Evolutionary conservation across 2,797 vertebrate species (phyloP), one percentile per base, ranked within the genome.

Genomic region (Chaenodraco wilsoni): DNA sequence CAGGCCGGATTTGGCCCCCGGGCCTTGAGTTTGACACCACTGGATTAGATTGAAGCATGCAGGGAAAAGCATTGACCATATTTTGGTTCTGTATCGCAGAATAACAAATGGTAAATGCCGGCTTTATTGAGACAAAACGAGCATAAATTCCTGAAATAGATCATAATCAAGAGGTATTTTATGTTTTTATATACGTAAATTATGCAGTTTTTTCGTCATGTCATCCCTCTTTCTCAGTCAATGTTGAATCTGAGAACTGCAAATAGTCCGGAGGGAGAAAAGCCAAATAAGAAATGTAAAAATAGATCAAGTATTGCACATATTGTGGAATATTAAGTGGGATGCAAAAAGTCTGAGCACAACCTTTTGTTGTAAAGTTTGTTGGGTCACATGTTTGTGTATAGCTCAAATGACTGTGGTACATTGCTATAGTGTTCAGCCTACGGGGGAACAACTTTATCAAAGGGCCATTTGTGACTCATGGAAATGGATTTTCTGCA

Each of bases 391-490:
- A 49, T 21, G 55, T 54, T 9, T 37, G 31, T 12, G 19, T 43
- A 8, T 13, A 50, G 7, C 52, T 19, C n/a, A 77, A n/a, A 68
- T 12, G 27, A 7, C 16, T 50, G 31, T 2, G 4, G 14, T 27
- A 16, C 9, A 68, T 46, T 49, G 72, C 17, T 62, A 40, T 58
- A 62, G 17, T 13, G 6, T 66, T 59, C 4, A 68, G 33, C 13
- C 31, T 19, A 59, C 0, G 13, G 5, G 45, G 43, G 2, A 14
- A 46, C 19, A 1, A 56, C 31, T 19, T 19, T 15, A 72, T 65
- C 62, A 76, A 78, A 64, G 52, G 15, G 31, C 33, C 45, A 19
- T 19, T 31, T 62, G 50, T 74, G 40, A 58, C 21, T 21, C 44
- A 49, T 3, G 14, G 11, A 63, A 63, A 56, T 33, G 3, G 14